Evolutionary conservation across 2,113 vertebrate species (phyloP).

Genomic region (Agapornis roseicollis): DNA sequence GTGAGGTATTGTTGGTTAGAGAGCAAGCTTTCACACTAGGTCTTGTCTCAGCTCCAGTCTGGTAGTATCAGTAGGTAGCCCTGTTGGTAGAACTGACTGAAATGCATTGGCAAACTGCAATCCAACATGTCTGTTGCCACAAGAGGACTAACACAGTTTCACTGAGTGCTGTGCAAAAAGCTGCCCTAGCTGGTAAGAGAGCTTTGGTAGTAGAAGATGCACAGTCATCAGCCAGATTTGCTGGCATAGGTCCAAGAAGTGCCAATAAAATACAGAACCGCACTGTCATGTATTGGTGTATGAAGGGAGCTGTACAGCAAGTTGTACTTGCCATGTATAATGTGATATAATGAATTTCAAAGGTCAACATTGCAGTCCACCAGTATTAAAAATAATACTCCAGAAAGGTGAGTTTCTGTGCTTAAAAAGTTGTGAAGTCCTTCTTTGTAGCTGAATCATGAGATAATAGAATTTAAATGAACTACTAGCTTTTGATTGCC

Average conservation of each 20-base stretch:
- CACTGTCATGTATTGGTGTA: background rate
- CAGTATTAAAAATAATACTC: background rate
- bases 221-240: background rate
- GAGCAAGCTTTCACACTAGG: background rate
- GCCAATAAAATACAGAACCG: background rate
- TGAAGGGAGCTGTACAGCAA: background rate
- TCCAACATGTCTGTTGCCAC: rapidly evolving
- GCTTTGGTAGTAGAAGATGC: background rate
- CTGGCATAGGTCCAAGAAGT: background rate
- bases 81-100: background rate
- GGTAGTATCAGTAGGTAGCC: background rate
- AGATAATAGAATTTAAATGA: background rate
- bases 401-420: background rate
- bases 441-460: background rate
- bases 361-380: background rate
- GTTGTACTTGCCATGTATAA: background rate
- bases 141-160: background rate
- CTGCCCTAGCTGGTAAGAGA: background rate
- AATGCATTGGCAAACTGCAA: rapidly evolving
- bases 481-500: background rate
- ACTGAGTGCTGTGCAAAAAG: background rate
- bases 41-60: background rate
- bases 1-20: rapidly evolving
- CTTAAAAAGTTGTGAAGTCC: background rate
- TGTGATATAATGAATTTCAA: background rate